These are phyloP conservation scores for Agrilus planipennis DNA, from an alignment of 1,140 invertebrate species.

Conservation along the genomic window DNA sequence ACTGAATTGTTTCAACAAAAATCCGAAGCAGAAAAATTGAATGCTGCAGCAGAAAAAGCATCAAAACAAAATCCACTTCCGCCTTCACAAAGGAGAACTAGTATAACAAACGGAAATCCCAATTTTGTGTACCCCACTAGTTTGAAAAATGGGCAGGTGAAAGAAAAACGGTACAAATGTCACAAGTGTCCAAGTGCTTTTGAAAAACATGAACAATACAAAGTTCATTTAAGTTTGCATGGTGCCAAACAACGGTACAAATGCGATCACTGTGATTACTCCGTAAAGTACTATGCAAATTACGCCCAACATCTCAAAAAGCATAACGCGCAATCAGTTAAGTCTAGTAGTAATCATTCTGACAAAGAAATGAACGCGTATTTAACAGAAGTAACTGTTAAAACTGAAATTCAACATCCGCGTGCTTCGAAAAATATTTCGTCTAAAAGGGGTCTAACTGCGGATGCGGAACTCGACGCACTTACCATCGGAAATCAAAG, in stretches of 20 bases:
- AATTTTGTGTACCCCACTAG: constrained; percentile 66
- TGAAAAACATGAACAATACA: constrained; percentile 75
- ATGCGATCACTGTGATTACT: constrained; percentile 79
- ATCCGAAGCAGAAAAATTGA: constrained; percentile 40
- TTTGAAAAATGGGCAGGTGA: constrained; percentile 58
- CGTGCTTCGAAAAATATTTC: constrained; percentile 28
- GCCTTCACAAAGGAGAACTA: constrained; percentile 50
- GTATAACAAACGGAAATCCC: constrained; percentile 54
- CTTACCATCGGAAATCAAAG: constrained; percentile 31
- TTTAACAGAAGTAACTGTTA: constrained; percentile 29
- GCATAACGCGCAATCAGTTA: constrained; percentile 53
- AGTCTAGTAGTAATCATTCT: constrained; percentile 32
- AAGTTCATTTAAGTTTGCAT: constrained; percentile 70
- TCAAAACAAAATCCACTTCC: constrained; percentile 1
- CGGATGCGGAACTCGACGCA: constrained; percentile 42
- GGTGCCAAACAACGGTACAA: constrained; percentile 72
- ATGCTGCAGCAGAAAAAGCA: constrained; percentile 9
- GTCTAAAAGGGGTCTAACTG: constrained; percentile 20
- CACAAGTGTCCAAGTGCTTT: constrained; percentile 81
- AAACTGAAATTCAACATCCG: constrained; percentile 3
- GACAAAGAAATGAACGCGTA: constrained; percentile 32
- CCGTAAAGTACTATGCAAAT: constrained; percentile 75
- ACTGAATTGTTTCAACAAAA: constrained; percentile 49
- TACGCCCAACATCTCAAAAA: constrained; percentile 68
- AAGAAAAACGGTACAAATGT: constrained; percentile 71